Percentiles rank a stretch among this genome's conserved stretches.
These are phyloP conservation scores for Dendrolimus houi DNA, from an alignment of 2,888 invertebrate genomes.

Conservation along the genomic window DNA sequence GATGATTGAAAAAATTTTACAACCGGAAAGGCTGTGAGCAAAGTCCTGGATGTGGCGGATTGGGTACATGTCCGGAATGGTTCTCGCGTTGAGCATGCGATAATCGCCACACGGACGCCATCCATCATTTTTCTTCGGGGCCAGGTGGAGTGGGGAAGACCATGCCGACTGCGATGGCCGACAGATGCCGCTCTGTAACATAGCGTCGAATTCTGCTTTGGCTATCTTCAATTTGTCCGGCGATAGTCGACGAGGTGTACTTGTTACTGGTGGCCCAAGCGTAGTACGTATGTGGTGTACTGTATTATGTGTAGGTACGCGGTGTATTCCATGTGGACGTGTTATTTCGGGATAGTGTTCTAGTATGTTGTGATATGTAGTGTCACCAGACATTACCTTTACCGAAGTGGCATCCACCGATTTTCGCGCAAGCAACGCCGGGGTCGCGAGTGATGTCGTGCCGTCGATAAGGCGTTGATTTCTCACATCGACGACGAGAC, in stretches of 20 bases:
- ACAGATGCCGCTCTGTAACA: not conserved
- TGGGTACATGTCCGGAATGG: constrained; percentile 7
- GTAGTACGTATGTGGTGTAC: constrained; percentile 3
- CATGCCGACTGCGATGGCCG: constrained; percentile 8
- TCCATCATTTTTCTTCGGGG: constrained; percentile 9
- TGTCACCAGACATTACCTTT: constrained; percentile 1
- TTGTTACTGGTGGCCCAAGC: constrained; percentile 2
- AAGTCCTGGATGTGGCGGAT: constrained; percentile 8
- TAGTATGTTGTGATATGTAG: constrained; percentile 1
- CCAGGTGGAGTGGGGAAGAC: constrained; percentile 10
- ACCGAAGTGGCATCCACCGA: constrained; percentile 1
- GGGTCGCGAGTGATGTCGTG: constrained; percentile 1
- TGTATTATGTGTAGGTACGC: constrained; percentile 1
- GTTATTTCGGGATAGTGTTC: constrained; percentile 1
- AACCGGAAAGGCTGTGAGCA: constrained; percentile 5
- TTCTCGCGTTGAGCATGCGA: constrained; percentile 7
- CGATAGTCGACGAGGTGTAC: constrained; percentile 1
- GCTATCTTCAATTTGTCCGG: constrained; percentile 2
- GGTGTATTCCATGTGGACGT: constrained; percentile 1
- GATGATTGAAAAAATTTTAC: constrained; percentile 5
- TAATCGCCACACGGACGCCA: constrained; percentile 12
- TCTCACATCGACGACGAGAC: constrained; percentile 5
- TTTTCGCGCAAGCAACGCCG: not conserved
- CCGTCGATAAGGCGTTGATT: constrained; percentile 5
- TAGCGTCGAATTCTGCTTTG: not conserved